These are phyloP conservation scores for Eurypyga helias DNA, from an alignment of 2,113 vertebrate genomes.

Conservation along the genomic window DNA sequence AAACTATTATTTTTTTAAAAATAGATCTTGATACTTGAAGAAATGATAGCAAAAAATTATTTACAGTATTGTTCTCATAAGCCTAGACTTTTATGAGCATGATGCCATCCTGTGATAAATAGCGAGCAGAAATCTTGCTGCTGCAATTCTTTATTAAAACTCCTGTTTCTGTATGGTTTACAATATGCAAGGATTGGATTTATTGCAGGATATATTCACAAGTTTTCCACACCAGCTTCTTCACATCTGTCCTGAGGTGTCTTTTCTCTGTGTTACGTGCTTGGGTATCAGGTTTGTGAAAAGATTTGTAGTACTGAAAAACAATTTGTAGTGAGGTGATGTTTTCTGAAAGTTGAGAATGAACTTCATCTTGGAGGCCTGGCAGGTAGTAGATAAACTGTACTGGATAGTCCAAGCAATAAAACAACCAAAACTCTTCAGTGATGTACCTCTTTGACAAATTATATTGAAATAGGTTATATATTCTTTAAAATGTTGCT, in stretches of 20 bases:
- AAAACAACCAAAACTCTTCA: background rate
- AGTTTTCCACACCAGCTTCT: slow-evolving; percentile 46
- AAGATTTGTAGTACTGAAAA: background rate
- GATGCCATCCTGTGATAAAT: slow-evolving; percentile 67
- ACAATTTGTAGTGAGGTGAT: background rate
- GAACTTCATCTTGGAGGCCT: background rate
- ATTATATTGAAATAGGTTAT: background rate
- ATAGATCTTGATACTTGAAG: background rate
- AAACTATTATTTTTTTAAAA: background rate
- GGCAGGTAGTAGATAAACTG: background rate
- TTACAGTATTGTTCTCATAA: background rate
- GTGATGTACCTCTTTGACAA: background rate
- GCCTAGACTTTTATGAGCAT: slow-evolving; percentile 44
- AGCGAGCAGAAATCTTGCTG: slow-evolving; percentile 57
- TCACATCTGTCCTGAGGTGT: background rate
- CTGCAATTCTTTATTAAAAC: slow-evolving; percentile 54
- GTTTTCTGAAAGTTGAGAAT: background rate
- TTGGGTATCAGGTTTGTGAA: slow-evolving; percentile 24
- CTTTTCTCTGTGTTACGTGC: background rate
- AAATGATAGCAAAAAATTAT: background rate
- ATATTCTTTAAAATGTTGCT: background rate
- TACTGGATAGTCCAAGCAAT: fast-evolving
- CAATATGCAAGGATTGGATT: slow-evolving; percentile 58
- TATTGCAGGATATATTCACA: slow-evolving; percentile 11
- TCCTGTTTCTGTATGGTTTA: slow-evolving; percentile 57